Evolutionary conservation across 1,140 invertebrate genomes (phyloP), one percentile per base, ranked within the genome.

Genomic region (Archivesica marissinica): DNA sequence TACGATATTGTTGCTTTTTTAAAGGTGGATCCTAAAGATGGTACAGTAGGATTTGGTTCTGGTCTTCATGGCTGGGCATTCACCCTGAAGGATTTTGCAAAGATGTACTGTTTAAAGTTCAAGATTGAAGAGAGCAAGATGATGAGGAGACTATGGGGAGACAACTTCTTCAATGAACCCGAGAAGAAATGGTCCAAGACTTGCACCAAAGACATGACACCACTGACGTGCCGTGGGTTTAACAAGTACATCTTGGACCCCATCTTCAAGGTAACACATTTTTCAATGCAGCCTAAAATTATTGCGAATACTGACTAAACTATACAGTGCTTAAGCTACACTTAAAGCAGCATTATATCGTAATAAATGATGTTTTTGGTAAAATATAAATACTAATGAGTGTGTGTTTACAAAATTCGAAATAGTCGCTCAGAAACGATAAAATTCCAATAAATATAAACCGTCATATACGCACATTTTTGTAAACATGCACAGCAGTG

Each of bases 61-160:
- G 99, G 95, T 66, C 97, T 99, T 72, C 99, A 99, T 94, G 99
- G 99, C 76, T 99, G 99, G 99, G 99, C 99, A 75, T 99, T 99
- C 94, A 99, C 99, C 72, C 95, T 99, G 52, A 99, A 99, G 95
- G 98, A 99, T 95, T 99, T 99, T 95, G 96, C 99, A 78, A 98
- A 99, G 94, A 99, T 99, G 96, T 99, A 99, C 94, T 96, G 98
- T 41, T 97, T 97, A 90, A 99, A 99, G 95, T 99, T 99, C 96
- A 98, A 98, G 94, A 99, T 99, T 91, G 97, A 99, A 75, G 93
- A 98, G 85, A 97, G 97, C 68, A 99, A 99, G 94, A 96, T 99
- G 90, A 99, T 99, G 99, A 99, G 97, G 95, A 94, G 95, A 84
- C 89, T 96, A 3, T 99, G 95, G 95, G 99, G 99, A 93, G 99